Evolutionary conservation across 2,888 invertebrate genomes (phyloP).

Genomic region (Oscheius sp.): DNA sequence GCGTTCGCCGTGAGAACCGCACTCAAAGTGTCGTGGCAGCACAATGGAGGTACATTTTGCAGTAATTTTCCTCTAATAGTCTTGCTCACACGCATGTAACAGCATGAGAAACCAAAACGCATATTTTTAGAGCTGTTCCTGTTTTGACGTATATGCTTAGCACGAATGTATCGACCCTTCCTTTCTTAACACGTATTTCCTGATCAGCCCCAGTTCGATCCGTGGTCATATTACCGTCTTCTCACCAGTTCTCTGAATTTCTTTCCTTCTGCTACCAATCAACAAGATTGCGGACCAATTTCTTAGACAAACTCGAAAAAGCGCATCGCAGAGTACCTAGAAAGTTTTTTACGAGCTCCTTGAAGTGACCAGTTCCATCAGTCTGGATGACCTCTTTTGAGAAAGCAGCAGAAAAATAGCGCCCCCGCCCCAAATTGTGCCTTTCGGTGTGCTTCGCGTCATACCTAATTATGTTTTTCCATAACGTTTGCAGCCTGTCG

Average conservation of each 20-base stretch:
- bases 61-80: too few relatives aligned
- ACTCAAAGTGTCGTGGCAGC: conserved; percentile 26
- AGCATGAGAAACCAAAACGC: too few relatives aligned
- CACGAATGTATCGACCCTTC: too few relatives aligned
- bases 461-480: conserved; percentile 22
- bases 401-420: conserved; percentile 23
- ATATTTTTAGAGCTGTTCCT: too few relatives aligned
- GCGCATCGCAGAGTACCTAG: not conserved
- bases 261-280: not conserved
- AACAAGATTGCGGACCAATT: not conserved
- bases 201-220: too few relatives aligned
- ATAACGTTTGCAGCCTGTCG: not conserved
- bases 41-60: conserved; percentile 9
- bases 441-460: conserved; percentile 27
- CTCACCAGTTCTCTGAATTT: too few relatives aligned
- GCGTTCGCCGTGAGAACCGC: conserved; percentile 7
- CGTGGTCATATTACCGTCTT: too few relatives aligned
- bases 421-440: conserved; percentile 36
- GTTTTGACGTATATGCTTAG: too few relatives aligned
- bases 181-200: too few relatives aligned
- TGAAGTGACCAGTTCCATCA: conserved; percentile 30
- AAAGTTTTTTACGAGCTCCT: conserved; percentile 19
- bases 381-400: conserved; percentile 29
- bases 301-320: conserved; percentile 2
- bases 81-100: too few relatives aligned